phyloP scores from a whole-genome alignment of 2,888 invertebrate species.

The Creontiades dilutus region DNA sequence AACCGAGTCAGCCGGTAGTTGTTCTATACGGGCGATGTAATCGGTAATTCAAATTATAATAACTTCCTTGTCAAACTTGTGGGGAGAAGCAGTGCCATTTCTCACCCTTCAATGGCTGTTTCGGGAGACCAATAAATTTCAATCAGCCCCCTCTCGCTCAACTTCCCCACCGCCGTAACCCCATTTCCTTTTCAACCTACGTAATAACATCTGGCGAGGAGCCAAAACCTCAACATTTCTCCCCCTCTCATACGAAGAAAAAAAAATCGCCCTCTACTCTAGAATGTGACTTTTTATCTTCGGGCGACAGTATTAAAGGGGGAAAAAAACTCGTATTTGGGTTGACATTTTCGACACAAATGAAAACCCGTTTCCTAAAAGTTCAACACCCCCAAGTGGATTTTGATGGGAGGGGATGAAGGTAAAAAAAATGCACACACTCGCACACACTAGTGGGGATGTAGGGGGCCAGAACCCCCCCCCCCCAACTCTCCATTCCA shows the following conservation, averaged over 20 bases:
- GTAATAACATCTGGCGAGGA: slow-evolving; percentile 2
- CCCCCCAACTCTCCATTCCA: too few species aligned
- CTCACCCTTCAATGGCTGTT: neutral
- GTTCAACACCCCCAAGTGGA: neutral
- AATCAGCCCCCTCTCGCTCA: neutral
- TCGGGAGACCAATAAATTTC: neutral
- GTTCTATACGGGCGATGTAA: too few species aligned
- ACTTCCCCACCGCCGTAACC: neutral
- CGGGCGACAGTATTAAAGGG: neutral
- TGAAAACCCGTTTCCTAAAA: neutral
- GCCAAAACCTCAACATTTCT: slow-evolving; percentile 36
- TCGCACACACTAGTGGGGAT: too few species aligned
- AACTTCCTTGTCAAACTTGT: too few species aligned
- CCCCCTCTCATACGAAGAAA: neutral
- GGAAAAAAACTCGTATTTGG: neutral
- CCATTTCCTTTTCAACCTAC: neutral
- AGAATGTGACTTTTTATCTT: slow-evolving; percentile 23
- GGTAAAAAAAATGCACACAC: too few species aligned
- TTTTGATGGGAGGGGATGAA: too few species aligned
- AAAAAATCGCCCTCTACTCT: neutral
- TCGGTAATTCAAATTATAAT: too few species aligned
- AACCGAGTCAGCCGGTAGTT: too few species aligned
- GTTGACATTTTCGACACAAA: neutral
- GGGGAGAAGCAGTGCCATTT: neutral
- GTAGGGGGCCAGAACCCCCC: too few species aligned